A percentile compares a stretch with the other conserved stretches of the same genome.
These are phyloP conservation scores for Spondyliosoma cantharus DNA, from an alignment of 2,797 vertebrate species.

Conservation along the genomic window DNA sequence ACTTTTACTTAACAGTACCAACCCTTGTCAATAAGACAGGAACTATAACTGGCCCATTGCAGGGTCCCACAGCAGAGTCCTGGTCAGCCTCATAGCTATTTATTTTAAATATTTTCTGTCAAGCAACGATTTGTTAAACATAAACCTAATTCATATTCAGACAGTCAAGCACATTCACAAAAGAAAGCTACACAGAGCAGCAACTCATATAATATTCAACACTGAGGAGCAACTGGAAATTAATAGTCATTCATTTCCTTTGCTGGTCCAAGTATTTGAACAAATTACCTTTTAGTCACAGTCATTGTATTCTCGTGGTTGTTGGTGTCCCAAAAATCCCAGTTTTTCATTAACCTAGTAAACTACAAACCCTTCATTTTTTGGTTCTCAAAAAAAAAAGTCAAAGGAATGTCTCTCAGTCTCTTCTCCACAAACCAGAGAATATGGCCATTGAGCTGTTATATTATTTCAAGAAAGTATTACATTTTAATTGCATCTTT, in stretches of 20 bases:
- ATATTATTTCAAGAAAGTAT: background rate
- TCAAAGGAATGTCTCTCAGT: constrained; percentile 1
- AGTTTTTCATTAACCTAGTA: constrained; percentile 1
- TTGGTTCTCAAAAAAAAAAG: too few relatives aligned
- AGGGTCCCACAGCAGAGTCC: background rate
- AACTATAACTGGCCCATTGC: background rate
- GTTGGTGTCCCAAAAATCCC: constrained; percentile 8
- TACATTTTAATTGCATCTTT: constrained; percentile 3
- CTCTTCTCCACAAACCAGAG: background rate
- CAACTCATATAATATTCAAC: constrained; percentile 14
- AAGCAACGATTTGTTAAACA: constrained; percentile 8
- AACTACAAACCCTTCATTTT: background rate
- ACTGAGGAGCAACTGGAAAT: constrained; percentile 8
- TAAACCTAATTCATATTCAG: constrained; percentile 27
- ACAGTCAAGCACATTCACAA: constrained; percentile 16
- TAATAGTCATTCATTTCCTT: constrained; percentile 15
- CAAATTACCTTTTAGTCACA: constrained; percentile 9
- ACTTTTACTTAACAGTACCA: background rate
- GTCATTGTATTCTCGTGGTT: constrained; percentile 1
- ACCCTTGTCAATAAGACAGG: background rate
- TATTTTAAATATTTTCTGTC: constrained; percentile 19
- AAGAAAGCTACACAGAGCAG: constrained; percentile 1
- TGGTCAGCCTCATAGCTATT: constrained; percentile 20
- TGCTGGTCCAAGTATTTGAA: constrained; percentile 15
- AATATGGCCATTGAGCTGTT: background rate